Conservation (phyloP, 2,113 vertebrate species). For the Columba livia region DNA sequence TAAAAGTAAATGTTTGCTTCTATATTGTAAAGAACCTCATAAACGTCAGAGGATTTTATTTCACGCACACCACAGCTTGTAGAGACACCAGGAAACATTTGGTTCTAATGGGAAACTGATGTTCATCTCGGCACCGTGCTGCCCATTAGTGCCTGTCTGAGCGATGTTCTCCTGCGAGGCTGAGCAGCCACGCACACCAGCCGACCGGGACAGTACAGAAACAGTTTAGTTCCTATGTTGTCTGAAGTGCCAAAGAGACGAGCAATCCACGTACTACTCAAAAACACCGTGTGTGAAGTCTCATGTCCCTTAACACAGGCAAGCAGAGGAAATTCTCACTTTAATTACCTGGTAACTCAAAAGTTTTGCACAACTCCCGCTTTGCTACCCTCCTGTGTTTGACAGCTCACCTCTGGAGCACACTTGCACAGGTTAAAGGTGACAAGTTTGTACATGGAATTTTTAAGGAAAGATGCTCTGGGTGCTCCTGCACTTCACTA, state of each 20-base stretch:
- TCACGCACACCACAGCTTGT: neutral
- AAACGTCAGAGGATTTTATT: constrained; percentile 48
- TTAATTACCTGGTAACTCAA: neutral
- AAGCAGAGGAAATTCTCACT: neutral
- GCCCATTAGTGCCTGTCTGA: neutral
- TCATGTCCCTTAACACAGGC: neutral
- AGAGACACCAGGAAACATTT: neutral
- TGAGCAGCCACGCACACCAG: neutral
- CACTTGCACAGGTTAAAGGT: neutral
- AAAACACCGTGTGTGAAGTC: neutral
- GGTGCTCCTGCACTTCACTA: neutral
- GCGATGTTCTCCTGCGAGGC: neutral
- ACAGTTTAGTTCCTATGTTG: rapidly evolving
- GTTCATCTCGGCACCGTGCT: neutral
- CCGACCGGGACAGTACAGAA: neutral
- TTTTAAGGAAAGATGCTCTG: neutral
- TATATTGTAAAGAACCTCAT: constrained; percentile 31
- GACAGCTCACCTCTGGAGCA: neutral
- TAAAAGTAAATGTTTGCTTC: constrained; percentile 51
- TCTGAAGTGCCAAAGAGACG: neutral
- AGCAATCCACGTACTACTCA: neutral
- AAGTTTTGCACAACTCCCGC: neutral
- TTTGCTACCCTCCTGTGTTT: neutral
- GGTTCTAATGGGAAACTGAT: constrained; percentile 27
- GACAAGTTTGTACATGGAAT: neutral